Evolutionary conservation across 37 sponge, comb jelly and placozoan species (phyloP), one percentile per base, ranked within the genome.

Genomic region (Haliclona indistincta): DNA sequence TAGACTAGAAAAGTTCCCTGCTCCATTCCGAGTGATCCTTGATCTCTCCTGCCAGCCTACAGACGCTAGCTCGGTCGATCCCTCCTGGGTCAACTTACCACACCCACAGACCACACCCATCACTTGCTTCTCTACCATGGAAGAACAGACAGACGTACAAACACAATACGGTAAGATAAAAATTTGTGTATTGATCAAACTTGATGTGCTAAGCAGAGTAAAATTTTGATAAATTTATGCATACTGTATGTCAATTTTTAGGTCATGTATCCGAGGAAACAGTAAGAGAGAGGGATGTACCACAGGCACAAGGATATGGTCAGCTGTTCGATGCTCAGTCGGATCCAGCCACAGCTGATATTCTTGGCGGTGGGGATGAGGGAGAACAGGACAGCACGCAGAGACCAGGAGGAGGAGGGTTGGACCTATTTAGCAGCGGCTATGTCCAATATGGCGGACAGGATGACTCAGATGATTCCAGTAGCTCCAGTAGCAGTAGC

Each of bases 1-100:
- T 30, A 89, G 77, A 26, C 60, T 33, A 41, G 87, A 85, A 23
- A 85, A 74, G 67, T 93, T 78, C 42, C 90, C 94, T 0, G 43
- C 78, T 56, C 76, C 87, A 15, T 93, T 93, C 64, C 54, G 67
- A 49, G 87, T 85, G 33, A 58, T 56, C 10, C 67, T 93, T 67
- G 56, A 77, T 19, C 28, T 22, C 33, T 33, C 38, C 1, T 73
- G 10, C 22, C 22, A 51, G 22, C 35, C 63, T 2, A 43, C 32
- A 22, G 66, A 36, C 3, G 15, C 8, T 2, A 38, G 51, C 17
- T 40, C 36, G 10, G 43, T 53, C 39, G 34, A 34, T 39, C 13
- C 13, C 2, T 38, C 29, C 0, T 86, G 88, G 87, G 76, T 82
- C 66, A 87, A 82, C 71, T 74, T 87, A 0, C 88, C 87, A 15